Conservation (phyloP, 2,113 vertebrate genomes). For the Clarias macrocephalus region DNA sequence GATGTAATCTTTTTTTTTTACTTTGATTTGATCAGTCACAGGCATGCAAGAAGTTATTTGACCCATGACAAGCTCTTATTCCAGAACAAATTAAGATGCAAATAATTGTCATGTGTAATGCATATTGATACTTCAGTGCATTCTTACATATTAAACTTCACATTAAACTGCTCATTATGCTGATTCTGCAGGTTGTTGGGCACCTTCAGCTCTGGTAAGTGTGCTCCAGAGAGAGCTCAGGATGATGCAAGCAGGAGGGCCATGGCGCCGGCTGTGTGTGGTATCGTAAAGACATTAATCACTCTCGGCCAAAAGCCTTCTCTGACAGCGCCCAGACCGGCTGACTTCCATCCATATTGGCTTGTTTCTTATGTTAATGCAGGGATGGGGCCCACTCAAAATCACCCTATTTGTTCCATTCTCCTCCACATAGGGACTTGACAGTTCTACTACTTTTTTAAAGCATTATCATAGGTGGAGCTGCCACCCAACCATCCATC, state of each 20-base stretch:
- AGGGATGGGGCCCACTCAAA: conserved; percentile 68
- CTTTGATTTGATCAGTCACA: background rate
- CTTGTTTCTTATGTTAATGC: conserved; percentile 88
- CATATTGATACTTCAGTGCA: background rate
- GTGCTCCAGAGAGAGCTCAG: conserved; percentile 6
- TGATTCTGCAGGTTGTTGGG: conserved; percentile 27
- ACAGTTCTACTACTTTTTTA: conserved; percentile 68
- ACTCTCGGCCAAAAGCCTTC: conserved; percentile 77
- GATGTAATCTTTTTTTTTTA: background rate
- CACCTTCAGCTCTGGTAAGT: conserved; percentile 32
- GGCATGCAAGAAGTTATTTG: background rate
- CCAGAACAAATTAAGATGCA: background rate
- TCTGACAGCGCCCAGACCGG: conserved; percentile 80
- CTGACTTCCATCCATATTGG: conserved; percentile 73
- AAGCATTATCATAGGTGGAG: conserved; percentile 64
- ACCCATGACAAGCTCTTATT: background rate
- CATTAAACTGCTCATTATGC: background rate
- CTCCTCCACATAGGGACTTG: conserved; percentile 67
- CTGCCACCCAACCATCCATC: conserved; percentile 55
- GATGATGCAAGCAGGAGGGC: conserved; percentile 69
- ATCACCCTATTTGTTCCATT: conserved; percentile 59
- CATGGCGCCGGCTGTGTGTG: conserved; percentile 71
- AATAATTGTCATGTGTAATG: background rate
- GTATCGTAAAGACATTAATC: conserved; percentile 94
- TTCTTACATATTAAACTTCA: conserved; percentile 17